Base-by-base conservation (phyloP, 2,113 vertebrate species). In the Hemibagrus wyckioides region DNA sequence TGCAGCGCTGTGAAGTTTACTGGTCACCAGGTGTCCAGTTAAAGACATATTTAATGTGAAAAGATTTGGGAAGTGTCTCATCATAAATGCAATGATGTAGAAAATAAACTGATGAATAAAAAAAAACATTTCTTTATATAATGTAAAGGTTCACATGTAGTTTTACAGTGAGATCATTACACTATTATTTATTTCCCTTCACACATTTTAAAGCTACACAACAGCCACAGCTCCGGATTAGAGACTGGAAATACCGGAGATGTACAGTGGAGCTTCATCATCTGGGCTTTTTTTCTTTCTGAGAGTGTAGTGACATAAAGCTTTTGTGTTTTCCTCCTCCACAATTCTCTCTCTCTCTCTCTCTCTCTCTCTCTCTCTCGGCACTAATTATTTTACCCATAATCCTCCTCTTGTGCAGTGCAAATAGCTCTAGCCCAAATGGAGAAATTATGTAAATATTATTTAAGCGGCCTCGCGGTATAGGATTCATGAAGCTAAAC, bases 371-470 rank as follows among this genome's bases (percentile, higher is more conserved):
- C 57, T 73, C 80, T 95, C 95, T 94, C 95, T 98, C 96, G 44
- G 44, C 44, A 48, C 44, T 98, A 97, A 97, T 98, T 98, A 98
- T 97, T 98, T 96, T 97, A 95, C 91, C 96, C 97, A 97, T 97
- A 96, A 96, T 91, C 84, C 95, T 94, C 92, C 95, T 96, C 96
- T 98, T 97, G 96, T 96, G 95, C 97, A 95, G 97, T 96, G 98
- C 97, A 99, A 99, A 99, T 96, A 99, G 97, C 97, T 96, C 87
- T 93, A 96, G 96, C 96, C 97, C 97, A 94, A 96, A 96, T 96
- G 94, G 96, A 97, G 98, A 98, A 99, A 98, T 98, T 98, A 99
- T 99, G 97, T 98, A 98, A 98, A 98, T 99, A 98, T 99, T 98
- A 98, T 99, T 98, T 98, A 98, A 97, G 97, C 96, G 96, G 97